phyloP scores from a whole-genome alignment of 2,888 invertebrate species.

The Macropis europaea region DNA sequence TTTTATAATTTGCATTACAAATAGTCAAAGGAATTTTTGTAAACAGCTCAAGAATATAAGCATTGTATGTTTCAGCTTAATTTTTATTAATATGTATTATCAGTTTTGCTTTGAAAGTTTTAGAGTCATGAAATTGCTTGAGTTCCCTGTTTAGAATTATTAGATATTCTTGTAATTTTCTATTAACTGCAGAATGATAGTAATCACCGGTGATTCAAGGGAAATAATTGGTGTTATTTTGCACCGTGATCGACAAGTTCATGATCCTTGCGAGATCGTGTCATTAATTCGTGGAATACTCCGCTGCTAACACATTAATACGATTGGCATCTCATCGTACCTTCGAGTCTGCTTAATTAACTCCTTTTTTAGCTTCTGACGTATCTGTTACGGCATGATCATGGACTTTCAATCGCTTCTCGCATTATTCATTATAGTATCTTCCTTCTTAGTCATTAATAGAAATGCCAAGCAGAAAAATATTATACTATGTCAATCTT shows the following conservation, averaged over 20 bases:
- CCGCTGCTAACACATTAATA: background rate
- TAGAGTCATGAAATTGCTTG: too few relatives aligned
- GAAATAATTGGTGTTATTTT: constrained; percentile 32
- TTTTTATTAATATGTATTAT: background rate
- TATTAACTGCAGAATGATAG: constrained; percentile 21
- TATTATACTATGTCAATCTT: too few relatives aligned
- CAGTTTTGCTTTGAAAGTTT: too few relatives aligned
- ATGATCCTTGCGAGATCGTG: constrained; percentile 4
- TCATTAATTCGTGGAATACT: background rate
- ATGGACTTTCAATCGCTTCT: background rate
- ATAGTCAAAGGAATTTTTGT: background rate
- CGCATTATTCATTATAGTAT: background rate
- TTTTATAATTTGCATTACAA: too few relatives aligned
- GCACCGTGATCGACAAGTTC: background rate
- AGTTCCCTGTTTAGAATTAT: too few relatives aligned
- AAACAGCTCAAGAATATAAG: background rate
- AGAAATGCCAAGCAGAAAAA: background rate
- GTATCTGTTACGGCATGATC: background rate
- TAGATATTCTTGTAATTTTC: constrained; percentile 8
- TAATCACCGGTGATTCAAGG: constrained; percentile 30
- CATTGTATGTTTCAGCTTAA: too few relatives aligned
- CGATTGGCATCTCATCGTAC: background rate
- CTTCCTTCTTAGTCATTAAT: background rate
- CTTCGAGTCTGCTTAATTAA: background rate
- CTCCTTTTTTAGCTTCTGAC: background rate